phyloP scores from a whole-genome alignment of 92 coral and sea anemone genomes.

The Umimayanthus kanabou region DNA sequence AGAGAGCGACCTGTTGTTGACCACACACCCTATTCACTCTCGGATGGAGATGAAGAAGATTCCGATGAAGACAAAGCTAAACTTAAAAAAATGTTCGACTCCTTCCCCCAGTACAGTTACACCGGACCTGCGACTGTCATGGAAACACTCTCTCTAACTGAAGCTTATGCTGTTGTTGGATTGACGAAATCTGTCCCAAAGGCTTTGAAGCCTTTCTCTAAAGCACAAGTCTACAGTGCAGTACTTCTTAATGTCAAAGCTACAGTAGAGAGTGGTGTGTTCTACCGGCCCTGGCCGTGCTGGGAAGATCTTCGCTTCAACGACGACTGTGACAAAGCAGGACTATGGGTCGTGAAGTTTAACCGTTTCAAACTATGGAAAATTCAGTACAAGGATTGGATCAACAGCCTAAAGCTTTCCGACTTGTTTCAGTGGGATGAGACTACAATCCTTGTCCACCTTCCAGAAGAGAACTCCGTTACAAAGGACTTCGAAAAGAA shows the following conservation, averaged over 20 bases:
- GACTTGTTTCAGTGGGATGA: conserved; percentile 45
- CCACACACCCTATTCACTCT: conserved; percentile 25
- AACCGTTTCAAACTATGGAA: conserved; percentile 49
- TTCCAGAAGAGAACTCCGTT: conserved; percentile 27
- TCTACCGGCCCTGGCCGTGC: conserved; percentile 63
- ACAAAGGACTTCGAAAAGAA: conserved; percentile 16
- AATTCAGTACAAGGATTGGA: conserved; percentile 56
- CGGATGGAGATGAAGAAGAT: conserved; percentile 8
- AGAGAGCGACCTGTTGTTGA: conserved; percentile 3
- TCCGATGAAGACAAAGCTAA: not conserved
- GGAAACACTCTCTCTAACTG: conserved; percentile 29
- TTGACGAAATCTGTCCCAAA: conserved; percentile 46
- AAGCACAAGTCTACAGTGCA: conserved; percentile 58
- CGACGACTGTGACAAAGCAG: conserved; percentile 61
- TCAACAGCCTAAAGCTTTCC: conserved; percentile 18
- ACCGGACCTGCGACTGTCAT: conserved; percentile 50
- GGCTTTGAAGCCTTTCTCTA: conserved; percentile 31
- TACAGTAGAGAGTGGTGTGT: conserved; percentile 47
- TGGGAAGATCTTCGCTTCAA: conserved; percentile 69
- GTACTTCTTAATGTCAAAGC: conserved; percentile 52
- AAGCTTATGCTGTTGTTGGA: conserved; percentile 56
- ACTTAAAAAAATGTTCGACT: not conserved
- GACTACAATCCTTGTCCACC: not conserved
- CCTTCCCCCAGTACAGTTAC: conserved; percentile 51
- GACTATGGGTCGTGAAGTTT: conserved; percentile 58